These are phyloP conservation scores for Atrichornis clamosus DNA, from an alignment of 2,113 vertebrate genomes.

Conservation along the genomic window DNA sequence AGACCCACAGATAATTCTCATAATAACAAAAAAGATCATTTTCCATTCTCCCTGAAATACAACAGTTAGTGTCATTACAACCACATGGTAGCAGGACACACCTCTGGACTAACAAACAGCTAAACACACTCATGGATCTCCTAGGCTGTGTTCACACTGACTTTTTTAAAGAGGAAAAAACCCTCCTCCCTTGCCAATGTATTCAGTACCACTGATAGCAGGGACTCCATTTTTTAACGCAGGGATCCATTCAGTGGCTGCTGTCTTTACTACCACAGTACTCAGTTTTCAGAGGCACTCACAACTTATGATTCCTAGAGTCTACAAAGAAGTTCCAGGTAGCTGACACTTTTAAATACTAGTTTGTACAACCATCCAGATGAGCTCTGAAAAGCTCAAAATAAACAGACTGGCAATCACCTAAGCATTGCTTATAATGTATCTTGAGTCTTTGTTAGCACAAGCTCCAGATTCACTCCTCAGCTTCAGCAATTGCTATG, in stretches of 20 bases:
- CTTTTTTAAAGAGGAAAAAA: not conserved
- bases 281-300: not conserved
- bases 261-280: accelerated
- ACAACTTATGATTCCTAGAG: not conserved
- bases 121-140: not conserved
- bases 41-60: not conserved
- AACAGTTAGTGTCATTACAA: not conserved
- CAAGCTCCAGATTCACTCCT: not conserved
- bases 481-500: not conserved
- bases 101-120: not conserved
- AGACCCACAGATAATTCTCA: not conserved
- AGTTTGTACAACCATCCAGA: not conserved
- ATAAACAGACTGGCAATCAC: not conserved
- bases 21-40: not conserved
- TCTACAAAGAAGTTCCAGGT: not conserved
- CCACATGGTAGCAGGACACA: not conserved
- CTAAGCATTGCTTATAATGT: not conserved
- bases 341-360: not conserved
- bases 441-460: not conserved
- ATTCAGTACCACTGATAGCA: not conserved
- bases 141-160: not conserved
- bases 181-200: not conserved
- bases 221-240: not conserved
- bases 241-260: not conserved
- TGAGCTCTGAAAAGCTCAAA: not conserved